Percentiles rank a stretch among this genome's conserved stretches.
Conservation (phyloP, 2,797 vertebrate species). For the Sebastes iracundus region DNA sequence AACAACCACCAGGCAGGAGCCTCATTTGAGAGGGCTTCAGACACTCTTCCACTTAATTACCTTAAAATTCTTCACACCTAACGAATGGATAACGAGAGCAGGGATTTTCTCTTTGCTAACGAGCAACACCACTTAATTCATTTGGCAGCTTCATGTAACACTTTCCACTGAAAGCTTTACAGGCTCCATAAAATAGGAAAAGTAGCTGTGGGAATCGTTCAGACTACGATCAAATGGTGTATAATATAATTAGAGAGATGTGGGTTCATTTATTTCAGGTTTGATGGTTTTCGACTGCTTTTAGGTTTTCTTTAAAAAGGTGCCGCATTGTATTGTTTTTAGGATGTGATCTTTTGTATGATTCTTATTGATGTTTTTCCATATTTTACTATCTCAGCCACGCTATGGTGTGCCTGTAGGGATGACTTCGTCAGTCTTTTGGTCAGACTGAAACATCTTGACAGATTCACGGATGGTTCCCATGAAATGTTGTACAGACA, state of each 20-base stretch:
- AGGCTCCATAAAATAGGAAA: neutral
- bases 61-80: constrained; percentile 16
- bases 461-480: neutral
- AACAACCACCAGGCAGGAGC: neutral
- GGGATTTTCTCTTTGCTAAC: constrained; percentile 32
- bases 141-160: constrained; percentile 20
- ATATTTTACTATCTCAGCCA: neutral
- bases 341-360: neutral
- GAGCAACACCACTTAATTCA: constrained; percentile 24
- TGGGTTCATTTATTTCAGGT: neutral
- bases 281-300: neutral
- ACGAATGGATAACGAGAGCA: constrained; percentile 17
- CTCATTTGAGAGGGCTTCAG: neutral
- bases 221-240: neutral
- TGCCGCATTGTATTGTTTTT: neutral
- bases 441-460: neutral
- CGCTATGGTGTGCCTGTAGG: neutral
- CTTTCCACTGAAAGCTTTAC: constrained; percentile 4
- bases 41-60: constrained; percentile 29
- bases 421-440: neutral
- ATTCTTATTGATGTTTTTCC: neutral
- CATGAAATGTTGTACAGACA: neutral
- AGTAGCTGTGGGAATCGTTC: neutral
- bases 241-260: neutral
- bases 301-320: neutral